Evolutionary conservation across 2,888 invertebrate species (phyloP), one percentile per base, ranked within the genome.

Genomic region (Hirtodrosophila duncani): DNA sequence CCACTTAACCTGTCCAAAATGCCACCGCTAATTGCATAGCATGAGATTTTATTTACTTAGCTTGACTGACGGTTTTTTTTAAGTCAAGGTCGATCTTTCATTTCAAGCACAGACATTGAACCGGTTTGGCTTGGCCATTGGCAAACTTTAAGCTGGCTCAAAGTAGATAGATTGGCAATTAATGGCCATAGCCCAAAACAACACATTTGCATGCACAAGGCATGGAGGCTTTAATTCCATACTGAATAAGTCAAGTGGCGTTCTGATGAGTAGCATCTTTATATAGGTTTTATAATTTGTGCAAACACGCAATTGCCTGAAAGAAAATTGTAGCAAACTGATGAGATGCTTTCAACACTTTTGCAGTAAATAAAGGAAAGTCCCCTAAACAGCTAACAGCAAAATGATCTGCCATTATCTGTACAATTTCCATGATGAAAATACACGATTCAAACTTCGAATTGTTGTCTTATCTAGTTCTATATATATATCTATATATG

Each of bases 81-180:
- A 44, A 74, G 75, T 70, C 72, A 79, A 70, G 72, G 72, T 46
- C 39, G 21, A 67, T 67, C 75, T 75, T 72, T 78, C 63, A 50
- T 27, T 37, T 36, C 2, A 29, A 45, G 14, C 45, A 10, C 11
- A 31, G 17, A 20, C 52, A 16, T 23, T 16, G 23, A 61, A 78
- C 72, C 71, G 75, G 72, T 72, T 71, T 74, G 18, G 24, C 20
- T 16, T 20, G 21, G 26, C 27, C 4, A 11, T 30, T 17, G 45
- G 29, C 42, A 16, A 14, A 36, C 6, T 53, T 36, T 9, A 34
- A 24, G 31, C 41, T 6, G 14, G 31, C 16, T 41, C 29, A 30
- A 45, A 43, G 43, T 66, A 66, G 66, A 56, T 69, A n/a, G 45
- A 26, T 31, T 33, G 33, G 37, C 49, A 68, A 70, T 74, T 66